These are phyloP conservation scores for Camelus bactrianus DNA, from an alignment of 2,113 vertebrate genomes.

Conservation along the genomic window DNA sequence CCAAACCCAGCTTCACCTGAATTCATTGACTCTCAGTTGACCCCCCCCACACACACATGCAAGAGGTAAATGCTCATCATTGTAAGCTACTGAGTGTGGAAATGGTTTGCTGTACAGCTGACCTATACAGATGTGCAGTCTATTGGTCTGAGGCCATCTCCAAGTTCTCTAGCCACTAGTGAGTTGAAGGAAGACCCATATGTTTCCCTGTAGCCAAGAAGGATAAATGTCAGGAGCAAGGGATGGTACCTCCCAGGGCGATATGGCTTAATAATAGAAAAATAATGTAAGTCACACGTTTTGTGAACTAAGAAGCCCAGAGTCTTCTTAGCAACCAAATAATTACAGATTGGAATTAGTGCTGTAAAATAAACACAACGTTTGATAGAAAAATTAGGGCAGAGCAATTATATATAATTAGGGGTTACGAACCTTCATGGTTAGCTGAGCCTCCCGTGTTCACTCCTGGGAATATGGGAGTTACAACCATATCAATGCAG, in stretches of 20 bases:
- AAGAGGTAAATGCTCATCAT: not conserved
- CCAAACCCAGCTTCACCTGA: not conserved
- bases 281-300: not conserved
- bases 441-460: not conserved
- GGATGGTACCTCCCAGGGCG: not conserved
- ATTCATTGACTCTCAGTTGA: not conserved
- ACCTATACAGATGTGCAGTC: not conserved
- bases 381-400: not conserved
- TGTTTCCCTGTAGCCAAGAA: not conserved
- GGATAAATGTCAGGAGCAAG: not conserved
- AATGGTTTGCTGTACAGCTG: not conserved
- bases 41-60: too few relatives aligned
- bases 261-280: not conserved
- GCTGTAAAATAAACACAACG: slow-evolving; percentile 3
- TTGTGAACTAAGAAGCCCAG: not conserved
- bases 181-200: not conserved
- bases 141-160: not conserved
- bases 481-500: not conserved
- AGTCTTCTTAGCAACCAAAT: not conserved
- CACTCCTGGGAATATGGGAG: not conserved
- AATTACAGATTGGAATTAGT: not conserved
- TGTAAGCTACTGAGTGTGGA: not conserved
- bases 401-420: not conserved
- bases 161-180: not conserved
- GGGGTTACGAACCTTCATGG: not conserved